Base-by-base conservation (phyloP, 2,113 vertebrate genomes). In the Amphilophus citrinellus region DNA sequence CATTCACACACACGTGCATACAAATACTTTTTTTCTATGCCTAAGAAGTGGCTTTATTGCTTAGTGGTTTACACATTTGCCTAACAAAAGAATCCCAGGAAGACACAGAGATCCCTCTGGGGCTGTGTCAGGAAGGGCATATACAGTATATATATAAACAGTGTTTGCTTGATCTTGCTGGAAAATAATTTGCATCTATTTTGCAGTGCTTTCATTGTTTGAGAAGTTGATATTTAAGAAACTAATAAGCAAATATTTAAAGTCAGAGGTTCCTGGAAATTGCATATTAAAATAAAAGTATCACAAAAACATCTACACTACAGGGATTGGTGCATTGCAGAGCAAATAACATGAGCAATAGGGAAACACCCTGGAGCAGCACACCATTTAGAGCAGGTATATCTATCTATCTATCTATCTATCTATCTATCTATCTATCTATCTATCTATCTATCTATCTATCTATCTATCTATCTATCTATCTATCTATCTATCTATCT, bases 311-410 rank as follows among this genome's bases (percentile, higher is more conserved):
- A 32, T 2, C n/a, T 44, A 77, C 20, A 13, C 35, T 68, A 78
- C 37, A 30, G 14, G 37, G 59, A 11, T 18, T 71, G 73, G 37
- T 76, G 57, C 71, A 83, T 59, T 83, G 63, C 82, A 85, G 86
- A 82, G 68, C 59, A 62, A 76, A 50, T 66, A 22, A 47, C 24
- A 58, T 35, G 44, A 83, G 65, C 20, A 80, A 76, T 53, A 56
- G 75, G 30, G 39, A 77, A 68, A 53, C 47, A 77, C 79, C 59
- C 79, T 27, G 56, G 30, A 88, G 77, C 80, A 56, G 56, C 77
- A 83, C 60, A 58, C 56, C 14, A 32, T 6, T 32, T 32, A 18
- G 8, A 47, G 14, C 39, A 47, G 32, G 6, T 35, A 6, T 35
- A 6, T 32, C 32, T 32, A 32, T 32, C 5, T 35, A 35, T 30